A percentile compares a stretch with the other conserved stretches of the same genome.
phyloP scores from a whole-genome alignment of 1,140 invertebrate genomes.

The Drosophila oshimai region DNA sequence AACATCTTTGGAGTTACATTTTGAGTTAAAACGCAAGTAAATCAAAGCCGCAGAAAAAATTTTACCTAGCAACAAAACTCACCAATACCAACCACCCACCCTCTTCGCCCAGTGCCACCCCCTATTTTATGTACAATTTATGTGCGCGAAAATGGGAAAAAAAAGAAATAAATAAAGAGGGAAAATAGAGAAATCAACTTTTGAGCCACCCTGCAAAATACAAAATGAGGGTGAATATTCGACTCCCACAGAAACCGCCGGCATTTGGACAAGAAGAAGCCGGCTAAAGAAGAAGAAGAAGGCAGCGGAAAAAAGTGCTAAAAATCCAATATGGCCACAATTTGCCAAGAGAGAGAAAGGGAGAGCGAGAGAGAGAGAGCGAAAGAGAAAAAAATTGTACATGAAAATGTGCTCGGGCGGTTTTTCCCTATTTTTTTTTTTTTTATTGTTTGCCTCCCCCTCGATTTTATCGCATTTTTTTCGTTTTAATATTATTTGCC shows the following conservation, averaged over 20 bases:
- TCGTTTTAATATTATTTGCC: slow-evolving; percentile 57
- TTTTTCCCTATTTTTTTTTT: slow-evolving; percentile 25
- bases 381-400: slow-evolving; percentile 34
- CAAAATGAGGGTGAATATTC: slow-evolving; percentile 61
- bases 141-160: slow-evolving; percentile 23
- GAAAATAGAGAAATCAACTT: slow-evolving; percentile 47
- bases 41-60: slow-evolving; percentile 29
- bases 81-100: slow-evolving; percentile 49
- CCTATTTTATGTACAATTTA: slow-evolving; percentile 54
- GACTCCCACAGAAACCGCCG: slow-evolving; percentile 70
- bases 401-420: slow-evolving; percentile 25
- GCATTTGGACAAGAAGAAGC: slow-evolving; percentile 55
- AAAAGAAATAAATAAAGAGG: slow-evolving; percentile 14
- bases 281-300: not conserved
- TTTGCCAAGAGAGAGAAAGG: slow-evolving; percentile 41
- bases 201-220: slow-evolving; percentile 50
- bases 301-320: slow-evolving; percentile 57
- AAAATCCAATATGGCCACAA: slow-evolving; percentile 81
- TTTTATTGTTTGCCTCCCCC: not conserved
- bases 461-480: not conserved
- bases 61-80: slow-evolving; percentile 63
- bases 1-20: slow-evolving; percentile 3
- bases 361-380: not conserved
- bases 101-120: slow-evolving; percentile 5
- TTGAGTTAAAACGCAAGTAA: slow-evolving; percentile 28